Conservation (phyloP, 2,888 invertebrate species). For the Drosophila diplacantha region DNA sequence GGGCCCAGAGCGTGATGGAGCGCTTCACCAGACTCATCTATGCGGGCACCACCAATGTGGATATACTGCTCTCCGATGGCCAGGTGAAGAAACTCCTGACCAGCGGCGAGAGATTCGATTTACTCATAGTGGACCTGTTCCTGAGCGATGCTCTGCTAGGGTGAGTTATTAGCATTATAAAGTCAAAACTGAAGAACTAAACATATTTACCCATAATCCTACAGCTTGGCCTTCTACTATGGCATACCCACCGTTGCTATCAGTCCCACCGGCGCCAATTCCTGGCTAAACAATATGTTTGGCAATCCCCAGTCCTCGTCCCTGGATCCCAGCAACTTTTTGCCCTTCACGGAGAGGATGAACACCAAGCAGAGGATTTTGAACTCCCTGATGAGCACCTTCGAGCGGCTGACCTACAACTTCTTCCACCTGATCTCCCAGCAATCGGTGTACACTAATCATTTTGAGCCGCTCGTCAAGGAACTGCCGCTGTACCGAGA, state of each 20-base stretch:
- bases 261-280: constrained; percentile 78
- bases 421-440: constrained; percentile 77
- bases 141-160: constrained; percentile 78
- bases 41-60: constrained; percentile 75
- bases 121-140: constrained; percentile 78
- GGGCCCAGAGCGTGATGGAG: constrained; percentile 74
- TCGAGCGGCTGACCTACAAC: constrained; percentile 76
- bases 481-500: constrained; percentile 76
- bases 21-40: constrained; percentile 75
- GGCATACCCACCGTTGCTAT: constrained; percentile 75
- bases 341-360: constrained; percentile 78
- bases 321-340: constrained; percentile 77
- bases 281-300: constrained; percentile 78
- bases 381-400: constrained; percentile 77
- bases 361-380: constrained; percentile 76
- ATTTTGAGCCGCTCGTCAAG: constrained; percentile 70
- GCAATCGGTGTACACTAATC: constrained; percentile 74
- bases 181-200: background rate
- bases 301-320: constrained; percentile 79
- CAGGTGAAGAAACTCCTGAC: constrained; percentile 68
- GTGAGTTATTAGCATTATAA: constrained; percentile 46
- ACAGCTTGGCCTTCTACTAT: constrained; percentile 75
- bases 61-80: constrained; percentile 70
- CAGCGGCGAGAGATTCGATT: constrained; percentile 73
- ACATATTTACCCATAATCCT: constrained; percentile 4